phyloP scores from a whole-genome alignment of 2,113 vertebrate species.

The Trogon surrucura region DNA sequence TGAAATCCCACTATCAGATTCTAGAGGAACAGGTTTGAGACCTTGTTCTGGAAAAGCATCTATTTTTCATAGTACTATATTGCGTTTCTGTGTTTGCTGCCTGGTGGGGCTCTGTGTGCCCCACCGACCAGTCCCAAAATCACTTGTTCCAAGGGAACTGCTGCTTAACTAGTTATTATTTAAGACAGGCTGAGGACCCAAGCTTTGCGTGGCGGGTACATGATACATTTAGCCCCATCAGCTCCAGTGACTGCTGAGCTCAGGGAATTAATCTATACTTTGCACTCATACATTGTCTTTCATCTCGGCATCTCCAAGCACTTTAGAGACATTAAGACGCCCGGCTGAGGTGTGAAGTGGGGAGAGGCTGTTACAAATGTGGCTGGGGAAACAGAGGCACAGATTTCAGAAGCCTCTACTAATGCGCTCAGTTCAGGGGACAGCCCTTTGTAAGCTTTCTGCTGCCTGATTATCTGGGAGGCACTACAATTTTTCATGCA shows the following conservation, averaged over 20 bases:
- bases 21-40: neutral
- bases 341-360: neutral
- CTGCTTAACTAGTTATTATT: conserved; percentile 10
- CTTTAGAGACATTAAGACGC: conserved; percentile 9
- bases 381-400: conserved; percentile 37
- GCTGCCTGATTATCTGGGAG: neutral
- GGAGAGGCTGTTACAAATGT: neutral
- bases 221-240: neutral
- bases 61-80: neutral
- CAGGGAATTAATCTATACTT: conserved; percentile 27
- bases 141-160: neutral
- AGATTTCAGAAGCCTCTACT: neutral
- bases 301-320: conserved; percentile 23
- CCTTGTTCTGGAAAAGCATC: neutral
- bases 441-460: neutral
- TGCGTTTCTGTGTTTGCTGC: conserved; percentile 5
- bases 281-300: neutral
- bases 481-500: neutral
- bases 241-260: neutral
- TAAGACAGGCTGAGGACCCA: neutral
- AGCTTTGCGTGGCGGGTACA: neutral
- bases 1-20: neutral
- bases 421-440: neutral
- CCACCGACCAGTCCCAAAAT: neutral
- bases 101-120: neutral